Conservation (phyloP, 2,797 vertebrate species). For the Rhinatrema bivittatum region DNA sequence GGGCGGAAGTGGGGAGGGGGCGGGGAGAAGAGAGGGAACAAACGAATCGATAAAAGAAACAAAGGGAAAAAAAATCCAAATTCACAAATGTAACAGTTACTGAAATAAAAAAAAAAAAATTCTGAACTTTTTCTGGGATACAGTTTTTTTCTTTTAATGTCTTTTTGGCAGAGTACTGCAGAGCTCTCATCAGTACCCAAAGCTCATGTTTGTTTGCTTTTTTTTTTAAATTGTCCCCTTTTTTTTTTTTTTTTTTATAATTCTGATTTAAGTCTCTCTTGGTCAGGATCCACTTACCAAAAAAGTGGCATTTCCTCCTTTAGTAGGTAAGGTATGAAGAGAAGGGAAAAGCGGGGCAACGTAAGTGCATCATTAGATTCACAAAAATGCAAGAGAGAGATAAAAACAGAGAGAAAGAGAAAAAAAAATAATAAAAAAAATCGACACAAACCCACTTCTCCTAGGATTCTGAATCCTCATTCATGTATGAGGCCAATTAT, state of each 20-base stretch:
- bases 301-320: conserved; percentile 99
- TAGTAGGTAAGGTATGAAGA: conserved; percentile 99
- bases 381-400: conserved; percentile 98
- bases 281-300: conserved; percentile 99
- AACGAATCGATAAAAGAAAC: conserved; percentile 19
- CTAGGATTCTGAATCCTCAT: conserved; percentile 76
- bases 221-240: conserved; percentile 51
- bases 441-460: conserved; percentile 89
- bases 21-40: conserved; percentile 12
- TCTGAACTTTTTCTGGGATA: conserved; percentile 67
- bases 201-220: conserved; percentile 62
- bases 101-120: conserved; percentile 87
- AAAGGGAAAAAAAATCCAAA: conserved; percentile 70
- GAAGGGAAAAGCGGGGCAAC: conserved; percentile 99
- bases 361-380: conserved; percentile 99
- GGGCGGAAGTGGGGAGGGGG: conserved; percentile 21
- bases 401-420: conserved; percentile 54
- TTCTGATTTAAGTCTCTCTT: conserved; percentile 94
- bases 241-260: conserved; percentile 66
- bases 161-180: conserved; percentile 93
- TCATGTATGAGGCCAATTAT: conserved; percentile 45
- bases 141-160: conserved; percentile 52
- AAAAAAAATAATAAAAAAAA: conserved; percentile 59
- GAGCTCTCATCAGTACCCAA: conserved; percentile 95
- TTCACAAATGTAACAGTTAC: conserved; percentile 95